These are phyloP conservation scores for Ips nitidus DNA, from an alignment of 1,140 invertebrate genomes.

Conservation along the genomic window DNA sequence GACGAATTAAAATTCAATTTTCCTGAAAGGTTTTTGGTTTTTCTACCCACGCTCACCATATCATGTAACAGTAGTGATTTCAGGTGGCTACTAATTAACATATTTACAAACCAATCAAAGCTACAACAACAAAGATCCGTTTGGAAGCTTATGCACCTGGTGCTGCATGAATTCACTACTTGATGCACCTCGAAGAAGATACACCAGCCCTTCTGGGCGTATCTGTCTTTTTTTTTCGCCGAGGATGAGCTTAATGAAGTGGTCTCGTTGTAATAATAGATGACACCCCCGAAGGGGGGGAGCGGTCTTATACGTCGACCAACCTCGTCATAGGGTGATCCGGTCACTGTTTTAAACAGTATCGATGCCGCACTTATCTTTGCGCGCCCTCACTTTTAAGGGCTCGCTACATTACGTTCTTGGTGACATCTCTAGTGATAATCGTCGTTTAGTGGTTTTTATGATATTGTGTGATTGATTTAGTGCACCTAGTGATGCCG, in stretches of 20 bases:
- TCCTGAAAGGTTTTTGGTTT: not conserved
- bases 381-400: conserved; percentile 32
- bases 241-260: conserved; percentile 30
- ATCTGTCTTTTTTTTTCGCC: conserved; percentile 9
- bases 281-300: conserved; percentile 33
- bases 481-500: too few species aligned
- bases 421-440: not conserved
- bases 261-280: conserved; percentile 41
- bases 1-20: not conserved
- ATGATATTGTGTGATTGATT: too few species aligned
- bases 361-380: conserved; percentile 19
- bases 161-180: too few species aligned
- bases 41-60: not conserved
- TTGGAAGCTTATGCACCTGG: not conserved
- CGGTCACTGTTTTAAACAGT: conserved; percentile 41
- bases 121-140: conserved; percentile 1
- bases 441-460: too few species aligned
- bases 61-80: not conserved
- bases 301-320: conserved; percentile 17
- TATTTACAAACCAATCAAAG: conserved; percentile 2
- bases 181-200: too few species aligned
- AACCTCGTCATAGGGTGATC: conserved; percentile 37
- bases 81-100: conserved; percentile 1
- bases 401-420: not conserved
- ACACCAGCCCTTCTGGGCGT: too few species aligned